These are phyloP conservation scores for Mactromeris polynyma DNA, from an alignment of 2,888 invertebrate species.

Conservation along the genomic window DNA sequence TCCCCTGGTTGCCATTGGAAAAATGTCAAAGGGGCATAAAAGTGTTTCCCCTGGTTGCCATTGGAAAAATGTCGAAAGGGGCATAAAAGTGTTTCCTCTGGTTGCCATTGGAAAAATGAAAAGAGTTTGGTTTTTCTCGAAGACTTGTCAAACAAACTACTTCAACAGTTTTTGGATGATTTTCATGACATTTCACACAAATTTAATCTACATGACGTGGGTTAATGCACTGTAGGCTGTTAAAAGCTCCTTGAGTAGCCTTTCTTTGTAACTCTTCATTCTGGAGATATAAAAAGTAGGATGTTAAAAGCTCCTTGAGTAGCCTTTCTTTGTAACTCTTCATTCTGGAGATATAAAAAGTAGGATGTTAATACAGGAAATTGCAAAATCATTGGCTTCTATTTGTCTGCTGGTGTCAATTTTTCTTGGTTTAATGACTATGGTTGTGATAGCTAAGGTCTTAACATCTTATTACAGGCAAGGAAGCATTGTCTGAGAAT, in stretches of 20 bases:
- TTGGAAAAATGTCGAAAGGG: no score
- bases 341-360: background rate
- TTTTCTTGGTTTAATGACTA: background rate
- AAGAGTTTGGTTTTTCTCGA: no score
- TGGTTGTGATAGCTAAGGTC: background rate
- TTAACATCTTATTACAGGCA: background rate
- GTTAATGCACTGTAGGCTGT: no score
- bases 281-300: background rate
- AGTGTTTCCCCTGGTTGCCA: no score
- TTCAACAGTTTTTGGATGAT: no score
- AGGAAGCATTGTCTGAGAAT: background rate
- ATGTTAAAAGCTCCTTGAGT: background rate
- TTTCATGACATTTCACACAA: no score
- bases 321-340: background rate
- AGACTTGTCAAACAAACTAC: no score
- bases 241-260: background rate
- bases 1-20: no score
- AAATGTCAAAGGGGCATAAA: no score
- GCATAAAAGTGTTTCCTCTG: no score
- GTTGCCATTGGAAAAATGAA: no score
- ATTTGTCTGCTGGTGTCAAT: background rate
- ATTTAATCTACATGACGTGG: no score
- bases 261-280: background rate
- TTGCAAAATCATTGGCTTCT: background rate
- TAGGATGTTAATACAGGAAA: background rate